A percentile compares a stretch with the other conserved stretches of the same genome.
Evolutionary conservation across 2,797 vertebrate genomes (phyloP).

Genomic region (Gobionotothen gibberifrons): DNA sequence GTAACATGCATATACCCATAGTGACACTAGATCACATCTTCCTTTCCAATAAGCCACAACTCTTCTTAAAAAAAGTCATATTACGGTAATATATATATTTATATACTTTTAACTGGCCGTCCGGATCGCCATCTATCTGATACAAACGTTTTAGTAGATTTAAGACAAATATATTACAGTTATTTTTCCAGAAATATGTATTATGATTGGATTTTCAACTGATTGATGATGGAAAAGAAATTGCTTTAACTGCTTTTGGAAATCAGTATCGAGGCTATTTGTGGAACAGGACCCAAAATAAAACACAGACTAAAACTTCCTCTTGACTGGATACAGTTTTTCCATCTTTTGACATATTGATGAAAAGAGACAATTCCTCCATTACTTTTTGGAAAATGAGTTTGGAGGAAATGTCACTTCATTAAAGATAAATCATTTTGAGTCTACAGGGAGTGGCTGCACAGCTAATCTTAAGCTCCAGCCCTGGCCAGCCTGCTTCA

Average conservation of each 20-base stretch:
- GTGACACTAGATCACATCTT: not conserved
- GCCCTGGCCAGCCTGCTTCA: constrained; percentile 52
- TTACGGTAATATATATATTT: not conserved
- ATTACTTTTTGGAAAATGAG: constrained; percentile 12
- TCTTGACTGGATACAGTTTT: not conserved
- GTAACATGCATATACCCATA: no score
- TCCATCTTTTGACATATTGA: constrained; percentile 4
- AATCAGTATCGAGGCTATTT: constrained; percentile 3
- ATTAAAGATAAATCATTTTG: constrained; percentile 17
- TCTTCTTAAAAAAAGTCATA: not conserved
- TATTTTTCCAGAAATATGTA: not conserved
- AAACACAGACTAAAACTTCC: constrained; percentile 11
- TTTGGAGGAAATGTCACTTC: not conserved
- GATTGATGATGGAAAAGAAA: not conserved
- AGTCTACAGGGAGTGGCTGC: constrained; percentile 30
- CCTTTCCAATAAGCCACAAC: not conserved
- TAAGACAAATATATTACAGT: not conserved
- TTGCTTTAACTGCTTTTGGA: not conserved
- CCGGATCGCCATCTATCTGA: not conserved
- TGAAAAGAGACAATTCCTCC: constrained; percentile 25
- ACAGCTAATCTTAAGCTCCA: constrained; percentile 60
- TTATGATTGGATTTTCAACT: not conserved
- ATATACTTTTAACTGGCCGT: not conserved
- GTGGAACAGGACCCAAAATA: constrained; percentile 17
- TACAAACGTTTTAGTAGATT: not conserved